Percentiles rank a stretch among this genome's conserved stretches.
These are phyloP conservation scores for Ditylenchus dipsaci DNA, from an alignment of 1,140 invertebrate genomes.

Conservation along the genomic window DNA sequence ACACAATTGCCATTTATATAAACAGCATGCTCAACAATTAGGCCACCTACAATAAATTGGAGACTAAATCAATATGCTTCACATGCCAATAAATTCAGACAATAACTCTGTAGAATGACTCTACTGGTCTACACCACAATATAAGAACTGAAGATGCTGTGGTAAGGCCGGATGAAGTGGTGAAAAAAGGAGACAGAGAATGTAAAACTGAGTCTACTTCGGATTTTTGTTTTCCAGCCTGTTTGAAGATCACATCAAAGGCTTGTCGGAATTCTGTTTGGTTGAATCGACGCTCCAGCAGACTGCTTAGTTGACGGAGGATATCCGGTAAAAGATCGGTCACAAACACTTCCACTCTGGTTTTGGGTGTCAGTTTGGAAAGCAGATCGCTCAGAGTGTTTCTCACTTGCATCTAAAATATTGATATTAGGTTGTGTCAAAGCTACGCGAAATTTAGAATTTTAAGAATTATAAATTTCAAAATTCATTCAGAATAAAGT, in stretches of 20 bases:
- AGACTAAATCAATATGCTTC: too few species aligned
- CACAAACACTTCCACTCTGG: slow-evolving; percentile 18
- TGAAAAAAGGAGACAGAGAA: neutral
- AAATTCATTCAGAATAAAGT: too few species aligned
- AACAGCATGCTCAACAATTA: too few species aligned
- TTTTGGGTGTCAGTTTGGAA: slow-evolving; percentile 5
- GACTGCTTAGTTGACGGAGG: neutral
- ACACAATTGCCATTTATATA: too few species aligned
- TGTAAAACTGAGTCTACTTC: neutral
- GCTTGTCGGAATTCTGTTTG: neutral
- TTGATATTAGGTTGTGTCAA: too few species aligned
- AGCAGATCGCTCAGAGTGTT: slow-evolving; percentile 8
- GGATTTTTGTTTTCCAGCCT: slow-evolving; percentile 9
- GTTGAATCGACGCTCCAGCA: neutral
- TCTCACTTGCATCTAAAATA: slow-evolving; percentile 13
- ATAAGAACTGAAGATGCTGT: neutral
- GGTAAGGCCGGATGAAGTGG: neutral
- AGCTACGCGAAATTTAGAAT: too few species aligned
- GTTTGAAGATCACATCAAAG: neutral
- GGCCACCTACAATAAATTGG: too few species aligned
- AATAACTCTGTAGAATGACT: slow-evolving; percentile 1
- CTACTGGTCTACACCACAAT: neutral
- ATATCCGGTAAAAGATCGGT: slow-evolving; percentile 5
- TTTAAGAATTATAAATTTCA: too few species aligned
- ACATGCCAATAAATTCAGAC: too few species aligned